Base-by-base conservation (phyloP, 2,797 vertebrate species). In the Margarornis squamiger region DNA sequence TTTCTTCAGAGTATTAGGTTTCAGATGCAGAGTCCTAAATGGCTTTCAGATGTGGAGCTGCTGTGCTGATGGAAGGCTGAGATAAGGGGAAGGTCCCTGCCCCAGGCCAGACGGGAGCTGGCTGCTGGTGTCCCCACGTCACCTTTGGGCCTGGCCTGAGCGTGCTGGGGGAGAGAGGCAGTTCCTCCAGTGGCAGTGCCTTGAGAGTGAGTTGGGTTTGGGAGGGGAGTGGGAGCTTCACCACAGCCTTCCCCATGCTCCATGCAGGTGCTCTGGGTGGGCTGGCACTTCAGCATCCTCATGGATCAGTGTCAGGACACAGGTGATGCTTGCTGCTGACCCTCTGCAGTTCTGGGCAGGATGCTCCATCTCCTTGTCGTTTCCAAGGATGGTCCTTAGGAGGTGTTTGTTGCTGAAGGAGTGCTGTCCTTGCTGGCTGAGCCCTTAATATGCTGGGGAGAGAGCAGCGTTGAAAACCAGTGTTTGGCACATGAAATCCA, bases 91-190 rank as follows among this genome's bases (percentile, higher is more conserved):
- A 65, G 58, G 51, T 65, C 21, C n/a, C 41, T 49, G 78, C 36
- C 36, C 66, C 54, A 29, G 46, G 41, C 72, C 58, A 39, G 52
- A 5, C 0, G 0, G 45, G 80, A 65, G 32, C 38, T 72, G 75
- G 38, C 85, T 88, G 58, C 68, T 87, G 84, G 45, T 68, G 66
- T 89, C 81, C 76, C 54, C 19, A 0, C 2, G 12, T 83, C 86
- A 41, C 77, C 77, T 41, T 41, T 2, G 30, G 32, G 67, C 65
- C 80, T 27, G 16, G 21, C 27, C 15, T 0, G 0, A 0, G 2
- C 1, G 3, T 34, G 38, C 2, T 39, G 66, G 17, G 58, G 9
- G 12, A 49, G 9, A 49, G 59, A 14, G 6, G 32, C 0, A 0
- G n/a, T 38, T 84, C 26, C 19, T n/a, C 49, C 29, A 43, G 61